Conservation (phyloP, 30 jellyfish, hydroid and myxozoan genomes). For the Aurelia aurita region DNA sequence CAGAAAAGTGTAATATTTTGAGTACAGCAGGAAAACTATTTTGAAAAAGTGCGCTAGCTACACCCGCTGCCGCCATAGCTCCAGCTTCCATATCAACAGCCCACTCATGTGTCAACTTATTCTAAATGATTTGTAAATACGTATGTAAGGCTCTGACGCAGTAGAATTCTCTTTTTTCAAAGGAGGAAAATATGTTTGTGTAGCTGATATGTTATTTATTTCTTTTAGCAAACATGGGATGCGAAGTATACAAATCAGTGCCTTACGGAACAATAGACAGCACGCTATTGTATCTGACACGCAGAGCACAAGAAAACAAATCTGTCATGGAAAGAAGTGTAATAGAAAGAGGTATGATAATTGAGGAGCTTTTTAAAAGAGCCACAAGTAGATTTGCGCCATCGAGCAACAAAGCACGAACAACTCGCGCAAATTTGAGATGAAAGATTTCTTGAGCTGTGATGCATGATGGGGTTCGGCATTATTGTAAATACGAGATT, state of each 20-base stretch:
- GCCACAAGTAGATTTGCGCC: background rate
- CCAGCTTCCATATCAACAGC: no score
- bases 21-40: no score
- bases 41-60: no score
- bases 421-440: background rate
- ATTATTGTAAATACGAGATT: no score
- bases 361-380: slow-evolving; percentile 63
- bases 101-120: no score
- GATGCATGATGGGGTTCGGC: no score
- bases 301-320: slow-evolving; percentile 95
- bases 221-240: slow-evolving; percentile 67
- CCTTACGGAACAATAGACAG: slow-evolving; percentile 93
- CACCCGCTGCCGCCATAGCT: no score
- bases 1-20: no score
- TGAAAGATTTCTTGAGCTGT: background rate
- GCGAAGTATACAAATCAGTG: slow-evolving; percentile 84
- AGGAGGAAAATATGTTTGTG: no score
- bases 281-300: slow-evolving; percentile 85
- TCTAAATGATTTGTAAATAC: no score
- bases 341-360: slow-evolving; percentile 61
- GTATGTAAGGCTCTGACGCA: no score
- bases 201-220: background rate
- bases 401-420: background rate
- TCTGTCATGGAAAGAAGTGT: slow-evolving; percentile 79
- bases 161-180: no score